These are phyloP conservation scores for Nannospalax galili DNA, from an alignment of 2,113 vertebrate species.

Conservation along the genomic window DNA sequence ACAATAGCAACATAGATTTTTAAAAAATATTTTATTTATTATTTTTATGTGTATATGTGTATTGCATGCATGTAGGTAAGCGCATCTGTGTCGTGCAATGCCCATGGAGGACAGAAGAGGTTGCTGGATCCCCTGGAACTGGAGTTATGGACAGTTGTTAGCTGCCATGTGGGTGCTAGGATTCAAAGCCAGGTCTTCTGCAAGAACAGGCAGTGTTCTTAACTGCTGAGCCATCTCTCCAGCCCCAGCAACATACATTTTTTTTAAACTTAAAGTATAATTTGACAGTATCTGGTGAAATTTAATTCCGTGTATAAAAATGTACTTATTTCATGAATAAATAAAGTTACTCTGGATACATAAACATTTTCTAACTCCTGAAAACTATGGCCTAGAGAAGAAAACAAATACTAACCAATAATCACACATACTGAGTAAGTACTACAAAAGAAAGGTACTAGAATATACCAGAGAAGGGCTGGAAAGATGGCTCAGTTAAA, in stretches of 20 bases:
- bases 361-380: slow-evolving; percentile 1
- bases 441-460: background rate
- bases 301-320: background rate
- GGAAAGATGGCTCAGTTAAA: background rate
- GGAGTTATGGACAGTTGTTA: too few relatives aligned
- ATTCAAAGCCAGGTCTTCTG: too few relatives aligned
- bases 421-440: background rate
- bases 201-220: too few relatives aligned
- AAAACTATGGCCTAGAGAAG: slow-evolving; percentile 12
- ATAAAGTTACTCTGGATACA: slow-evolving; percentile 17
- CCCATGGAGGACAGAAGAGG: too few relatives aligned
- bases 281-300: slow-evolving; percentile 36
- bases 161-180: too few relatives aligned
- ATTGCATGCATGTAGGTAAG: too few relatives aligned
- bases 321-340: slow-evolving; percentile 14
- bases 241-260: too few relatives aligned
- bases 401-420: slow-evolving; percentile 59
- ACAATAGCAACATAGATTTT: background rate
- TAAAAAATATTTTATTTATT: too few relatives aligned
- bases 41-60: too few relatives aligned
- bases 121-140: too few relatives aligned
- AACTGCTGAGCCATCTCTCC: too few relatives aligned
- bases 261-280: background rate
- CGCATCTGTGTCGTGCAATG: too few relatives aligned
- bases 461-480: background rate